phyloP scores from a whole-genome alignment of 2,113 vertebrate species.

The Acanthisitta chloris region DNA sequence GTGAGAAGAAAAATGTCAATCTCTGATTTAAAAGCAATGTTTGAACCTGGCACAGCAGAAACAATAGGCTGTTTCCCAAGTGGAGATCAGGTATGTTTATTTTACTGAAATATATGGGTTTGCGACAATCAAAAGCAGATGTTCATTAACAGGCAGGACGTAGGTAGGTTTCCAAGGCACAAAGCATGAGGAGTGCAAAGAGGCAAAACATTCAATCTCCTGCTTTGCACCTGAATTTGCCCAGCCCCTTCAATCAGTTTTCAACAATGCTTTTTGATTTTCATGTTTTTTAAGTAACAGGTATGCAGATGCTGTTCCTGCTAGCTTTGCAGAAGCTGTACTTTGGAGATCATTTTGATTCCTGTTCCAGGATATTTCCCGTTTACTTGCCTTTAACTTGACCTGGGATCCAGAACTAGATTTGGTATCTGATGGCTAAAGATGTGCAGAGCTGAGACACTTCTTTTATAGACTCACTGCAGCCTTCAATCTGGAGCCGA shows the following conservation, averaged over 20 bases:
- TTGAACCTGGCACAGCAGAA: constrained; percentile 25
- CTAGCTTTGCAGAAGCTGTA: neutral
- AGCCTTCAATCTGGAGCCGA: neutral
- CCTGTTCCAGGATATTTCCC: neutral
- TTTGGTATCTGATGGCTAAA: neutral
- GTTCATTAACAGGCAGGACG: constrained; percentile 31
- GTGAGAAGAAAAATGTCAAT: neutral
- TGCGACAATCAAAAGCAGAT: constrained; percentile 58
- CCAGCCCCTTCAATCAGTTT: neutral
- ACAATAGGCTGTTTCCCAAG: constrained; percentile 45
- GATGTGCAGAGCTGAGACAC: neutral
- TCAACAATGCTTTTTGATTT: neutral
- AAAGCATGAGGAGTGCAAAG: constrained; percentile 10
- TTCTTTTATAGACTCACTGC: neutral
- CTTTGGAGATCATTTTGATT: neutral
- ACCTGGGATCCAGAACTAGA: neutral
- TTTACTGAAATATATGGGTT: constrained; percentile 43
- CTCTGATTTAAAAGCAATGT: constrained; percentile 48
- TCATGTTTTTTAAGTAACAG: neutral
- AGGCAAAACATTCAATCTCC: constrained; percentile 5
- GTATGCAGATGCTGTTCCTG: neutral
- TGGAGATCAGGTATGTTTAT: constrained; percentile 36
- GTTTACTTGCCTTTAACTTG: neutral
- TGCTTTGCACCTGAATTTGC: constrained; percentile 6
- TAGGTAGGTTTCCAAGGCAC: constrained; percentile 31